A percentile compares a stretch with the other conserved stretches of the same genome.
Conservation (phyloP, 1,140 invertebrate species). For the Rhynchophorus ferrugineus region DNA sequence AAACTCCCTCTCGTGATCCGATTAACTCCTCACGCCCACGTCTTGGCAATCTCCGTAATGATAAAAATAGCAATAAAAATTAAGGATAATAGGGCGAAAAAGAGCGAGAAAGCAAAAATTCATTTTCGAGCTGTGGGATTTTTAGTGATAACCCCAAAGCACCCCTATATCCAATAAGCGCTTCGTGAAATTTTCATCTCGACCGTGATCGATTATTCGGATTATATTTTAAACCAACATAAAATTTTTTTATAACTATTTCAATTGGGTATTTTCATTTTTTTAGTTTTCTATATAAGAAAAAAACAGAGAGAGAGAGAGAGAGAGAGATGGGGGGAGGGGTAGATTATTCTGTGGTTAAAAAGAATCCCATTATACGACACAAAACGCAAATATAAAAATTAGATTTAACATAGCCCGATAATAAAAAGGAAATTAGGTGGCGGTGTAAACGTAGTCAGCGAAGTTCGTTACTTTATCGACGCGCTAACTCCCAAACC, state of each 20-base stretch:
- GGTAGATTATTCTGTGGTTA: too few relatives aligned
- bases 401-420: too few relatives aligned
- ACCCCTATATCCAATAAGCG: slow-evolving; percentile 19
- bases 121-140: slow-evolving; percentile 18
- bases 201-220: too few relatives aligned
- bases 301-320: too few relatives aligned
- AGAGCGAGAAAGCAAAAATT: slow-evolving; percentile 25
- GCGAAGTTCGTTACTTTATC: slow-evolving; percentile 13
- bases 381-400: too few relatives aligned
- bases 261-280: too few relatives aligned
- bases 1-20: slow-evolving; percentile 37
- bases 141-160: slow-evolving; percentile 16
- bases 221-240: too few relatives aligned
- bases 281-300: too few relatives aligned
- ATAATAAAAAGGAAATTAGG: background rate
- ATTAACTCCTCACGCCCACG: slow-evolving; percentile 36
- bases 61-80: slow-evolving; percentile 42
- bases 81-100: slow-evolving; percentile 36
- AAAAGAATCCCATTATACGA: too few relatives aligned
- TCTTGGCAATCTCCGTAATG: slow-evolving; percentile 40
- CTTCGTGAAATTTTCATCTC: too few relatives aligned
- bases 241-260: too few relatives aligned
- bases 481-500: slow-evolving; percentile 9
- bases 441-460: slow-evolving; percentile 5
- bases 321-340: too few relatives aligned